Evolutionary conservation across 2,888 invertebrate species (phyloP).

Genomic region (Leucophora obtusa): DNA sequence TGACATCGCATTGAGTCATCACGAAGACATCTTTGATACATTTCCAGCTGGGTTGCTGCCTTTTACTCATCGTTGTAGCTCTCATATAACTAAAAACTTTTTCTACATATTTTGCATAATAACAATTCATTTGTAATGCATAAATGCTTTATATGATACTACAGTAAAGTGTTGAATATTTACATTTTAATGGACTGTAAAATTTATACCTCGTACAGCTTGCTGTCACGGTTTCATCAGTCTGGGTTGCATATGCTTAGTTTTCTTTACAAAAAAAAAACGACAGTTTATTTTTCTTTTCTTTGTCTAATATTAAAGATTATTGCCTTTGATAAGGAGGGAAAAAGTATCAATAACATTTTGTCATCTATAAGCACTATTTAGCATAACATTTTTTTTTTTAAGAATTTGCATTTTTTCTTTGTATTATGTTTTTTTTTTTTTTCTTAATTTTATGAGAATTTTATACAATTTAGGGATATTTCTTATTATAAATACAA

Average conservation of each 20-base stretch:
- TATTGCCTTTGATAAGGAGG: constrained; percentile 29
- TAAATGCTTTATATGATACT: constrained; percentile 21
- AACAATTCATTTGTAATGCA: constrained; percentile 27
- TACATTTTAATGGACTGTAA: constrained; percentile 39
- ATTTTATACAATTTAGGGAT: background rate
- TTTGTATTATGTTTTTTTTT: background rate
- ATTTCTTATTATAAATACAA: background rate
- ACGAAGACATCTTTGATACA: no score
- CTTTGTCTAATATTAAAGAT: constrained; percentile 32
- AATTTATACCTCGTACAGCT: background rate
- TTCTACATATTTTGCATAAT: background rate
- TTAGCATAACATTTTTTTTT: constrained; percentile 18
- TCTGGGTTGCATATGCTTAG: constrained; percentile 33
- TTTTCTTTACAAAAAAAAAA: background rate
- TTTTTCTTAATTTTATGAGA: background rate
- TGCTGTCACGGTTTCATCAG: background rate
- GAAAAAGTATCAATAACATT: constrained; percentile 38
- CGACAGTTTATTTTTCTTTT: constrained; percentile 11
- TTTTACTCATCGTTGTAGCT: no score
- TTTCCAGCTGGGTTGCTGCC: no score
- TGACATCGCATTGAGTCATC: no score
- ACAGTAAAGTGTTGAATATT: constrained; percentile 39
- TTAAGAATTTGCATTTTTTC: constrained; percentile 4
- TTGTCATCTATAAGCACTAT: constrained; percentile 8
- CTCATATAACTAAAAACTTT: no score